These are phyloP conservation scores for Dolichomitus sp. DNA, from an alignment of 2,888 invertebrate genomes.

Conservation along the genomic window DNA sequence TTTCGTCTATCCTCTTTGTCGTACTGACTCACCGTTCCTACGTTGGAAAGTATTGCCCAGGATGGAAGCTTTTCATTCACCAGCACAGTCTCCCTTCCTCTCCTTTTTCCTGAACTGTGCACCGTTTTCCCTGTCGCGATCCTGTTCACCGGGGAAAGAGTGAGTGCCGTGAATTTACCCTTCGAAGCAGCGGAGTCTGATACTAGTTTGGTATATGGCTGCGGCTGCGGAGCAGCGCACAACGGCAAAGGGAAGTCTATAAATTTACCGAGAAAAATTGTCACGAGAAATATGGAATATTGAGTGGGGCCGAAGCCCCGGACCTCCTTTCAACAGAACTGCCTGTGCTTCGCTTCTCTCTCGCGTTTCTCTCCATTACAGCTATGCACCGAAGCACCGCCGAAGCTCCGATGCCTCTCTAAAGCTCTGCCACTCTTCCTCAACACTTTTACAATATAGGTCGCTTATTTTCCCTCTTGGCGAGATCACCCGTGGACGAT, in stretches of 20 bases:
- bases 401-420: constrained; percentile 8
- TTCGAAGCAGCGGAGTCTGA: constrained; percentile 25
- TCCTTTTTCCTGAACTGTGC: constrained; percentile 29
- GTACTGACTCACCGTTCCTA: constrained; percentile 3
- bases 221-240: constrained; percentile 35
- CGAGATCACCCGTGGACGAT: constrained; percentile 7
- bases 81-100: constrained; percentile 28
- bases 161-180: constrained; percentile 45
- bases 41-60: constrained; percentile 44
- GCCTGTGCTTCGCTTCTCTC: constrained; percentile 1
- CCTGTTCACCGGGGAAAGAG: constrained; percentile 43
- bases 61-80: constrained; percentile 56
- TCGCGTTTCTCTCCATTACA: constrained; percentile 22
- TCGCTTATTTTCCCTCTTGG: constrained; percentile 10
- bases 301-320: constrained; percentile 73
- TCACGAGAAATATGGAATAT: constrained; percentile 80
- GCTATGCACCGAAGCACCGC: constrained; percentile 5
- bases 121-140: constrained; percentile 1
- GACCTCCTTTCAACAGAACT: constrained; percentile 32
- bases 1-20: constrained; percentile 21
- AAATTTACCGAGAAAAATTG: constrained; percentile 80
- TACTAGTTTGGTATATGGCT: constrained; percentile 12
- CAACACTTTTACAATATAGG: constrained; percentile 1
- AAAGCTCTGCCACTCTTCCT: constrained; percentile 2
- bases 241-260: constrained; percentile 76